phyloP scores from a whole-genome alignment of 2,797 vertebrate genomes.

The Dipus sagitta region DNA sequence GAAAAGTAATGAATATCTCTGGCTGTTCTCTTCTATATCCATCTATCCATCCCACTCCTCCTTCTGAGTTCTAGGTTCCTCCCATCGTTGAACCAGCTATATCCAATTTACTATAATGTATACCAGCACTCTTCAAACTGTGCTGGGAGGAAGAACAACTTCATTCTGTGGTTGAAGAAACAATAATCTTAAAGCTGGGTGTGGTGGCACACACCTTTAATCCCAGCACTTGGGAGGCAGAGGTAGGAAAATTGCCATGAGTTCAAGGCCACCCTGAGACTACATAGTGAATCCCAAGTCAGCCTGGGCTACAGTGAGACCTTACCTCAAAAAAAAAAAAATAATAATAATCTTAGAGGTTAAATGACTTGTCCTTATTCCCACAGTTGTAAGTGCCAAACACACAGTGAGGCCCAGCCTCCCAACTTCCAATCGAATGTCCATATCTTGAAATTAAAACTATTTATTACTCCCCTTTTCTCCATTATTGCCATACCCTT shows the following conservation, averaged over 20 bases:
- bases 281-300: no score
- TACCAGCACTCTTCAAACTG: not conserved
- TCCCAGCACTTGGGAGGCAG: no score
- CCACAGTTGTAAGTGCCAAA: constrained; percentile 1
- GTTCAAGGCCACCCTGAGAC: no score
- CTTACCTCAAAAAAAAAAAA: no score
- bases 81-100: not conserved
- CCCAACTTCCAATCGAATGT: constrained; percentile 35
- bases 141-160: not conserved
- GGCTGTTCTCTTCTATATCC: not conserved
- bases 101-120: not conserved
- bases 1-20: not conserved
- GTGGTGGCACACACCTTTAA: no score
- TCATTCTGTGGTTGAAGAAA: constrained; percentile 37
- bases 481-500: not conserved
- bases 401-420: not conserved
- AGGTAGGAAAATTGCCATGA: no score
- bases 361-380: constrained; percentile 51
- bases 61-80: not conserved
- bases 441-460: constrained; percentile 48
- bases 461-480: constrained; percentile 10
- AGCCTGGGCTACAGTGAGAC: no score
- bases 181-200: not conserved
- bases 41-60: not conserved
- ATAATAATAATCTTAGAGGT: not conserved